A percentile compares a stretch with the other conserved stretches of the same genome.
Conservation (phyloP, 2,888 invertebrate species). For the Callosobruchus maculatus region DNA sequence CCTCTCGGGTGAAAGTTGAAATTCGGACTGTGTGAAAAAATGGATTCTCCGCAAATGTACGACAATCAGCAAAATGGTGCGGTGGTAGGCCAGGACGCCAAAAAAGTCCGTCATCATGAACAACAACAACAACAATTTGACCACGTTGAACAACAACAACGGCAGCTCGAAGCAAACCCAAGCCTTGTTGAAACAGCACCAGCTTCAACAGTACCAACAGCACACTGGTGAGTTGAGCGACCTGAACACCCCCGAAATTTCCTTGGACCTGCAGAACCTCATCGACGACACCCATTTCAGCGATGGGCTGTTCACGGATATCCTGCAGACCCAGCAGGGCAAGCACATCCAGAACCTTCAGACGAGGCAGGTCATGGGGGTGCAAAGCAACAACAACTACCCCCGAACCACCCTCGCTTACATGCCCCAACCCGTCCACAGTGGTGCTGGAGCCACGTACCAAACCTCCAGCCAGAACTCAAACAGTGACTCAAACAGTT, state of each 20-base stretch:
- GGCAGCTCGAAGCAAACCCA: conserved; percentile 57
- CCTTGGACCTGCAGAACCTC: conserved; percentile 85
- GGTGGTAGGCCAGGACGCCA: conserved; percentile 58
- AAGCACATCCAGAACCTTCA: conserved; percentile 48
- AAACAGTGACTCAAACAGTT: conserved; percentile 48
- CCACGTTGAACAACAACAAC: conserved; percentile 48
- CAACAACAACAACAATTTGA: conserved; percentile 50
- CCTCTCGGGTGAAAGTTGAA: conserved; percentile 37
- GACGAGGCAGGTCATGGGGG: conserved; percentile 49
- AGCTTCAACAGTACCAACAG: conserved; percentile 72
- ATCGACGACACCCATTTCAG: conserved; percentile 88
- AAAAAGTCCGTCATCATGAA: conserved; percentile 49
- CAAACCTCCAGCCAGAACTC: conserved; percentile 39
- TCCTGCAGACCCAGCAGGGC: conserved; percentile 59
- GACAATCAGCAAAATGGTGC: conserved; percentile 60
- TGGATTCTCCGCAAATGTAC: conserved; percentile 88
- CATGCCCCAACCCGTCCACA: conserved; percentile 90
- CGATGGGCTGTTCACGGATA: conserved; percentile 82
- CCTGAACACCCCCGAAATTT: conserved; percentile 88
- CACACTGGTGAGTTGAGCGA: conserved; percentile 71
- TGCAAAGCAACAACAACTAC: conserved; percentile 44
- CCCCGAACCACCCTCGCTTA: conserved; percentile 77
- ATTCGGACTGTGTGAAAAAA: conserved; percentile 38
- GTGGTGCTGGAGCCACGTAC: conserved; percentile 69
- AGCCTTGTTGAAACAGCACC: conserved; percentile 62